phyloP scores from a whole-genome alignment of 2,888 invertebrate species.

The Noctua janthina region DNA sequence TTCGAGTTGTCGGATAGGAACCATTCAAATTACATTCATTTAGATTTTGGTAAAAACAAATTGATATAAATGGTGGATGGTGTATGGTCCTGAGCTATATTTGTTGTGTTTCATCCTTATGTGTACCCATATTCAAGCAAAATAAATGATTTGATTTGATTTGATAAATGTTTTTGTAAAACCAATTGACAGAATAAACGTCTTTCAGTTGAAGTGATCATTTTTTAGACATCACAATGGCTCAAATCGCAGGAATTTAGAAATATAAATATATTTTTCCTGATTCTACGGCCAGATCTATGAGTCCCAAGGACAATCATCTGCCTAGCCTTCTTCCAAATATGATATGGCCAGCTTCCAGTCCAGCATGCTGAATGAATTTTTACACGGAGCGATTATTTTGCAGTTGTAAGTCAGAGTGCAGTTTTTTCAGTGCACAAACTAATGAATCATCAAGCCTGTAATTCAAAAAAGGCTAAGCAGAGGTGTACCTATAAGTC shows the following conservation, averaged over 20 bases:
- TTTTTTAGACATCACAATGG: not conserved
- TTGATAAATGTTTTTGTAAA: not conserved
- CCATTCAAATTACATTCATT: too few species aligned
- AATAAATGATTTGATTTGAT: too few species aligned
- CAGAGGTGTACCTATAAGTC: not conserved
- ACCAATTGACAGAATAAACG: not conserved
- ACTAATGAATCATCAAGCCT: not conserved
- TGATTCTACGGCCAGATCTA: not conserved
- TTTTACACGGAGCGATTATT: not conserved
- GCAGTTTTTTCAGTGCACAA: not conserved
- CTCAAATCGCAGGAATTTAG: too few species aligned
- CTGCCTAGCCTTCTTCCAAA: not conserved
- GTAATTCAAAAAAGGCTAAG: not conserved
- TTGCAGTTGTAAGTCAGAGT: not conserved
- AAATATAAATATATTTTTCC: not conserved
- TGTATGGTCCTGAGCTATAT: too few species aligned
- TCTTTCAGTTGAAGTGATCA: not conserved
- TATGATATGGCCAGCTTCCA: not conserved
- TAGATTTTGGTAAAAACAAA: too few species aligned
- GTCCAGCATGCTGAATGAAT: not conserved
- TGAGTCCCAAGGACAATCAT: not conserved
- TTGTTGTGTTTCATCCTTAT: too few species aligned
- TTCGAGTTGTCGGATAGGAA: too few species aligned
- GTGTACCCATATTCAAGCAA: too few species aligned
- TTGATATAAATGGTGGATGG: too few species aligned